Conservation (phyloP, 2,888 invertebrate species). For the Sphaerophoria taeniata region DNA sequence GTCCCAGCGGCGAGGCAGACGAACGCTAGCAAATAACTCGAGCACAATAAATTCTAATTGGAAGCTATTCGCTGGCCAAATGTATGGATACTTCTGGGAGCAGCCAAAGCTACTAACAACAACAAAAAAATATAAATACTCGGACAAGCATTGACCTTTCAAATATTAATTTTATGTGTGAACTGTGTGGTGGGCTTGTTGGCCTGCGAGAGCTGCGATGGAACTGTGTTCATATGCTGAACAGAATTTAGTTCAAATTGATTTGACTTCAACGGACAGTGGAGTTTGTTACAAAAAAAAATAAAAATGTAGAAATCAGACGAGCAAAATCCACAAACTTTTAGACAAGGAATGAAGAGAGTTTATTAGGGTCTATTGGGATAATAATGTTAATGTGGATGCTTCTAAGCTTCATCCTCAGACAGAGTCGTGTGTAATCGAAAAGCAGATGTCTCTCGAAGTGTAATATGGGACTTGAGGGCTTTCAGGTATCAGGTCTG, state of each 20-base stretch:
- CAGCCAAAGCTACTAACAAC: conserved; percentile 15
- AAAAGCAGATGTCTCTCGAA: conserved; percentile 44
- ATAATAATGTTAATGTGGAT: not conserved
- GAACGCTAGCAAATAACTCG: conserved; percentile 29
- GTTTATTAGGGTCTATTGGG: not conserved
- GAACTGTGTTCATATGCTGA: conserved; percentile 48
- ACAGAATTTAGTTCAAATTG: conserved; percentile 45
- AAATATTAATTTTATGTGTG: conserved; percentile 61
- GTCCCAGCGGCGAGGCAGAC: not conserved
- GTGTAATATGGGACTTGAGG: conserved; percentile 30
- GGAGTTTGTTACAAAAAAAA: conserved; percentile 28
- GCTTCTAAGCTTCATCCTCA: conserved; percentile 1
- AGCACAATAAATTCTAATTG: conserved; percentile 73
- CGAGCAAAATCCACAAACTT: conserved; percentile 13
- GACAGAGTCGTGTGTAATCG: not conserved
- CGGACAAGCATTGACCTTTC: conserved; percentile 69
- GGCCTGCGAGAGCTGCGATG: not conserved
- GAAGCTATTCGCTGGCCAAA: conserved; percentile 61
- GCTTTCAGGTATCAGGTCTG: not conserved
- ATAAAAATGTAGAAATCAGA: conserved; percentile 10
- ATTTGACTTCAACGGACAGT: conserved; percentile 45
- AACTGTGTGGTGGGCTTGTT: conserved; percentile 47
- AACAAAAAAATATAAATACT: conserved; percentile 24
- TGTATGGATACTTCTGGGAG: conserved; percentile 20
- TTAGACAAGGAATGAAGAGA: not conserved